Evolutionary conservation across 2,888 invertebrate genomes (phyloP).

Genomic region (Drosophila cognata): DNA sequence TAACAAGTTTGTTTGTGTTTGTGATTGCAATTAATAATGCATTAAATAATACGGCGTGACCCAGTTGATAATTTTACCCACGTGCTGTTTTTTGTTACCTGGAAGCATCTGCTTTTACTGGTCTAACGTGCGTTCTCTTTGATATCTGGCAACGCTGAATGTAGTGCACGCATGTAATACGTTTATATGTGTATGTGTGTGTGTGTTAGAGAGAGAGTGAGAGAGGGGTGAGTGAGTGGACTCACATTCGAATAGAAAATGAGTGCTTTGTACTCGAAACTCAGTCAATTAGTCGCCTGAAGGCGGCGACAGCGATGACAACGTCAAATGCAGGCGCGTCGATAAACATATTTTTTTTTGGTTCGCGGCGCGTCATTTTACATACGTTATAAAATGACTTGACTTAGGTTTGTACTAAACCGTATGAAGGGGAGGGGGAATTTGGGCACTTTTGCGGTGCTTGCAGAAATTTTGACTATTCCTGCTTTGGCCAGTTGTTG

Average conservation of each 20-base stretch:
- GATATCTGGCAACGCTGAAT: constrained; percentile 55
- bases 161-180: constrained; percentile 42
- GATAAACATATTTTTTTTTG: constrained; percentile 19
- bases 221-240: constrained; percentile 37
- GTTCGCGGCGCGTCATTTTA: constrained; percentile 32
- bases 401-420: constrained; percentile 2
- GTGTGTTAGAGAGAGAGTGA: constrained; percentile 24
- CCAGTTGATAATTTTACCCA: constrained; percentile 24
- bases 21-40: constrained; percentile 15
- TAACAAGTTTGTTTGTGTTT: not conserved
- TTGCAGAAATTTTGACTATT: constrained; percentile 18
- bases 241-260: constrained; percentile 74
- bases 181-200: constrained; percentile 11
- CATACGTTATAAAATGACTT: constrained; percentile 20
- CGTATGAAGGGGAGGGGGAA: not conserved
- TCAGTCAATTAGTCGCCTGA: constrained; percentile 63
- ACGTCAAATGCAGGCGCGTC: constrained; percentile 31
- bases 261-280: constrained; percentile 66
- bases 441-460: not conserved
- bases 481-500: constrained; percentile 32
- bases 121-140: constrained; percentile 27
- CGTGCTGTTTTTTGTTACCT: constrained; percentile 30
- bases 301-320: constrained; percentile 55
- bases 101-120: constrained; percentile 20
- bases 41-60: constrained; percentile 14